Evolutionary conservation across 2,797 vertebrate species (phyloP).

Genomic region (Anniella stebbinsi): DNA sequence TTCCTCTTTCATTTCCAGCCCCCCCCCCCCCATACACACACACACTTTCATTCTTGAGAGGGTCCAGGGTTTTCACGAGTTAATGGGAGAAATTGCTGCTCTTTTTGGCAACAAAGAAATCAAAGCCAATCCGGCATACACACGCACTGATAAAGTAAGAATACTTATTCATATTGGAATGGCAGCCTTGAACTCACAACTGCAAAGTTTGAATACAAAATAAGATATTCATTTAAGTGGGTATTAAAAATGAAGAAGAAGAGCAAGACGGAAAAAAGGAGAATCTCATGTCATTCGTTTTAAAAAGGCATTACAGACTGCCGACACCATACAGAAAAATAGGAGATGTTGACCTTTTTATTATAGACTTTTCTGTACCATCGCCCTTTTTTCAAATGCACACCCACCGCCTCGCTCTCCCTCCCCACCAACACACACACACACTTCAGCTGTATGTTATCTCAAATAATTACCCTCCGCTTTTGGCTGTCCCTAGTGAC

Average conservation of each 20-base stretch:
- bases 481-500: slow-evolving; percentile 93
- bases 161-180: slow-evolving; percentile 89
- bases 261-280: slow-evolving; percentile 67
- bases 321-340: slow-evolving; percentile 87
- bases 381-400: slow-evolving; percentile 83
- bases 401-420: slow-evolving; percentile 71
- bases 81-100: slow-evolving; percentile 82
- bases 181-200: slow-evolving; percentile 81
- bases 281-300: slow-evolving; percentile 89
- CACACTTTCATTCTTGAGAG: slow-evolving; percentile 77
- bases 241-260: slow-evolving; percentile 14
- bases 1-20: slow-evolving; percentile 42
- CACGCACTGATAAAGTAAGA: slow-evolving; percentile 86
- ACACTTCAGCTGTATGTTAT: slow-evolving; percentile 91
- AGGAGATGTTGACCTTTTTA: slow-evolving; percentile 96
- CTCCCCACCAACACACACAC: slow-evolving; percentile 24
- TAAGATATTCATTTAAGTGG: slow-evolving; percentile 85
- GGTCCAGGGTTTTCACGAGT: slow-evolving; percentile 73
- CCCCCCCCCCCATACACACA: slow-evolving; percentile 37
- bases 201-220: slow-evolving; percentile 91
- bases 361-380: slow-evolving; percentile 82
- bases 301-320: slow-evolving; percentile 90
- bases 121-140: slow-evolving; percentile 84
- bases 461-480: slow-evolving; percentile 98
- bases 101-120: slow-evolving; percentile 83